Conservation (phyloP, 2,888 invertebrate species). For the Pyrochroa serraticornis region DNA sequence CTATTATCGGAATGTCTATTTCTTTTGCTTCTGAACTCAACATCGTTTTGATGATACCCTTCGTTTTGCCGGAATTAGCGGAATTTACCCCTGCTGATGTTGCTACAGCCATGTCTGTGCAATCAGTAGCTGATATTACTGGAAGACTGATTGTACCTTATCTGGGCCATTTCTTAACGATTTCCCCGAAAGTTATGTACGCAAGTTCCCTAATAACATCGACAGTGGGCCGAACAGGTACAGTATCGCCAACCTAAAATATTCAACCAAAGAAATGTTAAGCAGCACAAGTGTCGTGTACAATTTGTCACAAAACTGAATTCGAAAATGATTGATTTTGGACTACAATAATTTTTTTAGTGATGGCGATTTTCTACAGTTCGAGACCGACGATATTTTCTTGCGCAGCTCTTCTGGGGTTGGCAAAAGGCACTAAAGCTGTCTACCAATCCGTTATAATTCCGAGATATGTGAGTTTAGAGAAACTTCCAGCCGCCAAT, state of each 20-base stretch:
- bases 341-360: constrained; percentile 34
- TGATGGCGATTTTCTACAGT: constrained; percentile 43
- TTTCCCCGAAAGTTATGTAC: constrained; percentile 54
- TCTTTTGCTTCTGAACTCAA: constrained; percentile 60
- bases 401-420: constrained; percentile 47
- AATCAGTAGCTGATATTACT: constrained; percentile 54
- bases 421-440: constrained; percentile 55
- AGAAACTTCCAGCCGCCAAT: constrained; percentile 54
- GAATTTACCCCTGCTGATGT: constrained; percentile 49
- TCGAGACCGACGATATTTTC: constrained; percentile 15
- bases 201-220: constrained; percentile 52
- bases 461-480: constrained; percentile 51
- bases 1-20: constrained; percentile 55
- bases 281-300: too few relatives aligned
- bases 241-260: constrained; percentile 28
- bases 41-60: constrained; percentile 58
- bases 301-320: too few relatives aligned
- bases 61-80: constrained; percentile 55
- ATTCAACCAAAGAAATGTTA: not conserved
- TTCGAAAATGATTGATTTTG: too few relatives aligned
- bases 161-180: constrained; percentile 47
- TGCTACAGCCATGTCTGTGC: constrained; percentile 54
- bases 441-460: constrained; percentile 56
- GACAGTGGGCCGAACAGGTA: constrained; percentile 54
- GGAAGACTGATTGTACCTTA: constrained; percentile 56